Evolutionary conservation across 1,140 invertebrate genomes (phyloP).

Genomic region (Camponotus floridanus): DNA sequence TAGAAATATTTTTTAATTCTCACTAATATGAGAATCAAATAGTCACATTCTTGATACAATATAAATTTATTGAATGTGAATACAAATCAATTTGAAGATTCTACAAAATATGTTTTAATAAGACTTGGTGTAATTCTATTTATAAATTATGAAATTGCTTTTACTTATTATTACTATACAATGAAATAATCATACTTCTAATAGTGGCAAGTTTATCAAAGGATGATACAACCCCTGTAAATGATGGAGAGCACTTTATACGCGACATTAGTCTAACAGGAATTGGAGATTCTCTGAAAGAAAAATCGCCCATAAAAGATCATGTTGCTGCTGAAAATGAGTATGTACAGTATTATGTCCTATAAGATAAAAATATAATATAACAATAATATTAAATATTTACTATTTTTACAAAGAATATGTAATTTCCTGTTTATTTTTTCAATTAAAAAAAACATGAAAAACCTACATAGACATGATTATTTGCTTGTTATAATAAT

Average conservation of each 20-base stretch:
- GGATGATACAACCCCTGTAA: conserved; percentile 83
- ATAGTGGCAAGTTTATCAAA: conserved; percentile 85
- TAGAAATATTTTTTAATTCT: not conserved
- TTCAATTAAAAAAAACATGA: not conserved
- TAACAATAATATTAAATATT: conserved; percentile 19
- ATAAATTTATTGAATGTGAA: not conserved
- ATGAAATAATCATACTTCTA: conserved; percentile 53
- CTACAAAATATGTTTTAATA: too few relatives aligned
- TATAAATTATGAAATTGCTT: not conserved
- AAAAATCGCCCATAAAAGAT: conserved; percentile 80
- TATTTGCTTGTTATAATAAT: not conserved
- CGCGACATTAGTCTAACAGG: conserved; percentile 79
- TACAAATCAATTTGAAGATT: not conserved
- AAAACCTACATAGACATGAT: not conserved
- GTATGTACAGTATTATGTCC: conserved; percentile 73
- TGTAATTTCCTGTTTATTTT: not conserved
- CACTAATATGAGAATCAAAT: not conserved
- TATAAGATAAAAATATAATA: not conserved
- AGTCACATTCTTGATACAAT: not conserved
- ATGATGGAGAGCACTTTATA: conserved; percentile 78
- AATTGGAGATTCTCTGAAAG: conserved; percentile 77
- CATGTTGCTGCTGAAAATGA: conserved; percentile 82
- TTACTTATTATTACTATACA: not conserved
- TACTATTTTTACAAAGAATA: not conserved
- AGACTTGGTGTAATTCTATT: not conserved